Conservation (phyloP, 2,113 vertebrate genomes). For the Megaceryle torquata region DNA sequence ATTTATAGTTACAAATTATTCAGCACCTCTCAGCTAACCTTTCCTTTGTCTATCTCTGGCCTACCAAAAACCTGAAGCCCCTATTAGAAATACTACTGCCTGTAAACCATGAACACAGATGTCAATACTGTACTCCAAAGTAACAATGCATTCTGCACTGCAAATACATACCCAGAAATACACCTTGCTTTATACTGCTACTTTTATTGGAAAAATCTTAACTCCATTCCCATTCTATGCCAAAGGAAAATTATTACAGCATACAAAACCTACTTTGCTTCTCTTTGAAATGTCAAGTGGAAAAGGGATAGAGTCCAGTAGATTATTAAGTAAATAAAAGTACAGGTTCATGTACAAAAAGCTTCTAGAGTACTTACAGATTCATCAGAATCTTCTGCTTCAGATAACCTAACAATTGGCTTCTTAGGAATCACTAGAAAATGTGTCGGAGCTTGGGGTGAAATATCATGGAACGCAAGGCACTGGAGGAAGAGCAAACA, state of each 20-base stretch:
- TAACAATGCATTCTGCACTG: neutral
- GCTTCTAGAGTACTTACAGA: slow-evolving; percentile 80
- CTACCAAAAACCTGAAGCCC: neutral
- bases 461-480: slow-evolving; percentile 89
- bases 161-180: neutral
- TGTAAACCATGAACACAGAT: neutral
- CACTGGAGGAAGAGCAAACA: slow-evolving; percentile 74
- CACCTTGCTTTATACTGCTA: neutral
- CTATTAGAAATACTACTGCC: neutral
- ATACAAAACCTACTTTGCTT: rapidly evolving
- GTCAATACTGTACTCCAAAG: neutral
- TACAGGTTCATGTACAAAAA: neutral
- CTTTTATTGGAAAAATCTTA: neutral
- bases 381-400: slow-evolving; percentile 86
- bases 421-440: slow-evolving; percentile 95
- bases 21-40: neutral
- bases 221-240: neutral
- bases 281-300: neutral
- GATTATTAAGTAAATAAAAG: neutral
- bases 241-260: neutral
- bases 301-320: neutral
- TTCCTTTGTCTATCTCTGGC: neutral
- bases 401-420: slow-evolving; percentile 85
- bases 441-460: slow-evolving; percentile 93
- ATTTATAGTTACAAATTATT: neutral